phyloP scores from a whole-genome alignment of 2,888 invertebrate species.

The Drosophila tanythrix region DNA sequence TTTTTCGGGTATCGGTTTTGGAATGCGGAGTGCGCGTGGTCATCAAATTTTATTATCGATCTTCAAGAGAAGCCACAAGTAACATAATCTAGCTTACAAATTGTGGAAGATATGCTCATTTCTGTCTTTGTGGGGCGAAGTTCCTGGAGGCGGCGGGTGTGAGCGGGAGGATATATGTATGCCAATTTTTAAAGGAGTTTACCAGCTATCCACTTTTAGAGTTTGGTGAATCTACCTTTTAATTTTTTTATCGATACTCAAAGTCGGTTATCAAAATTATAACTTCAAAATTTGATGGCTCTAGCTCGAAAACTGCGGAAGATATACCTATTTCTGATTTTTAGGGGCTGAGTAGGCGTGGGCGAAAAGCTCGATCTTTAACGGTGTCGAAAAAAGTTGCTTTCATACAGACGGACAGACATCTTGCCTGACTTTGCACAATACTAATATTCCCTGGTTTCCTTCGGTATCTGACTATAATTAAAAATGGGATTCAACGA shows the following conservation, averaged over 20 bases:
- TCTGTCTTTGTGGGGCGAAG: background rate
- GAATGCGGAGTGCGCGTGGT: background rate
- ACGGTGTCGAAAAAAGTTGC: too few relatives aligned
- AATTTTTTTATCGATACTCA: background rate
- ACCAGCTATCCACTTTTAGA: background rate
- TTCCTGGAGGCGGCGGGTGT: too few relatives aligned
- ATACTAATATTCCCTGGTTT: background rate
- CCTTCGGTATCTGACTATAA: background rate
- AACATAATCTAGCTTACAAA: background rate
- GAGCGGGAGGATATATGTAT: background rate
- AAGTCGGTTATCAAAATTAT: background rate
- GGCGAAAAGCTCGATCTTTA: too few relatives aligned
- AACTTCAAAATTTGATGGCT: background rate
- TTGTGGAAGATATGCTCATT: background rate
- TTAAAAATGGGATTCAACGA: background rate
- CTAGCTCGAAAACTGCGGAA: background rate
- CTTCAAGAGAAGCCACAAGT: background rate
- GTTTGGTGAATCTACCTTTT: background rate
- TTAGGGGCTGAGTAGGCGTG: too few relatives aligned
- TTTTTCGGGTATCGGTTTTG: background rate
- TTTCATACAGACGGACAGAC: too few relatives aligned
- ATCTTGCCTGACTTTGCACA: too few relatives aligned
- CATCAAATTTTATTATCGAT: background rate
- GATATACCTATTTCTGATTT: background rate
- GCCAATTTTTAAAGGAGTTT: background rate